Conservation (phyloP, 2,113 vertebrate genomes). For the Balaenoptera acutorostrata region DNA sequence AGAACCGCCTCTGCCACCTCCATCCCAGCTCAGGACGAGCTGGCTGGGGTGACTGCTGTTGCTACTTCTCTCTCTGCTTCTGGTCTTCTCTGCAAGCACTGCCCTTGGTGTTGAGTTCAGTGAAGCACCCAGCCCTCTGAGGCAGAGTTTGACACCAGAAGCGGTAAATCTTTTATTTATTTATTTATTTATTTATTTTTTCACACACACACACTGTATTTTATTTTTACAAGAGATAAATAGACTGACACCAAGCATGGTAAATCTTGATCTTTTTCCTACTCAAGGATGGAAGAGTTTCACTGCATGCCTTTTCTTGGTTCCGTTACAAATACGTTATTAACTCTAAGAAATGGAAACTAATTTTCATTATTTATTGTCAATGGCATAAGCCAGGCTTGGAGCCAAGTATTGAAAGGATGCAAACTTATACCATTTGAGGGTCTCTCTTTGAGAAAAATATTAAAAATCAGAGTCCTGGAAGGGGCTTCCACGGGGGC, state of each 20-base stretch:
- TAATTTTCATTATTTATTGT: neutral
- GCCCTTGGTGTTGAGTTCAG: neutral
- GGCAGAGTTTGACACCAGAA: neutral
- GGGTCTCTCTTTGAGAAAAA: neutral
- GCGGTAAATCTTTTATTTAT: neutral
- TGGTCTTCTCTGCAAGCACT: neutral
- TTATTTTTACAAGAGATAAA: too few relatives aligned
- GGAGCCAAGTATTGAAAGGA: neutral
- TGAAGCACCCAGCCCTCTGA: neutral
- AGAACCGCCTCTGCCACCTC: neutral
- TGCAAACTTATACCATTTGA: neutral
- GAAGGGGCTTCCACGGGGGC: neutral
- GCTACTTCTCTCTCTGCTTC: neutral
- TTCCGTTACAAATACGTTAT: conserved; percentile 3
- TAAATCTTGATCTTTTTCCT: neutral
- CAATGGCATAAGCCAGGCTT: neutral
- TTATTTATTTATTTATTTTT: too few relatives aligned
- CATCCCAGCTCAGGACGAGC: neutral
- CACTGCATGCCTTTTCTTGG: neutral
- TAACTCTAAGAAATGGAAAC: neutral
- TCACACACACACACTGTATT: too few relatives aligned
- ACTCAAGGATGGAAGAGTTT: neutral
- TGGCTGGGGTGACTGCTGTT: neutral
- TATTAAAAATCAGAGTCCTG: neutral
- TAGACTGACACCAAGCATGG: too few relatives aligned